phyloP scores from a whole-genome alignment of 2,113 vertebrate genomes.

The Zosterops japonicus region DNA sequence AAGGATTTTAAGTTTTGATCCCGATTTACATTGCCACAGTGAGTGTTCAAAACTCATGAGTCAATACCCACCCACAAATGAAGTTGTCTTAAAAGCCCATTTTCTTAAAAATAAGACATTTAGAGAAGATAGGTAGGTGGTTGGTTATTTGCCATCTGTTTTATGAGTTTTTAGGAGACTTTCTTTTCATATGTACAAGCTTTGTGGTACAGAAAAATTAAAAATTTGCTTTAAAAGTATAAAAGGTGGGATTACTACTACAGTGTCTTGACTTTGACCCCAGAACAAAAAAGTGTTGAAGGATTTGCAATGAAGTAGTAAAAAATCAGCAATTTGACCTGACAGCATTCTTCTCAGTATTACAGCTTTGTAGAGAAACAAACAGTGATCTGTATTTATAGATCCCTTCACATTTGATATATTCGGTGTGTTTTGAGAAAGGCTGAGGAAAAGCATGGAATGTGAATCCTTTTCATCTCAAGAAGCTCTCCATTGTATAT shows the following conservation, averaged over 20 bases:
- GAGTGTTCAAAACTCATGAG: constrained; percentile 45
- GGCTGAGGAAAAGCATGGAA: not conserved
- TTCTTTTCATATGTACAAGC: constrained; percentile 16
- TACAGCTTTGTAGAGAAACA: not conserved
- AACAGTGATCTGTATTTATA: not conserved
- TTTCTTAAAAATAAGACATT: constrained; percentile 66
- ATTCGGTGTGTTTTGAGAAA: not conserved
- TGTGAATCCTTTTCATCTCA: not conserved
- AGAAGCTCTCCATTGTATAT: not conserved
- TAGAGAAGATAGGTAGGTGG: constrained; percentile 44
- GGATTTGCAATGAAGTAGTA: not conserved
- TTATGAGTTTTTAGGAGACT: constrained; percentile 11
- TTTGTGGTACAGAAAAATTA: not conserved
- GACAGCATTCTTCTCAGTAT: not conserved
- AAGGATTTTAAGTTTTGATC: not conserved
- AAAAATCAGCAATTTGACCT: not conserved
- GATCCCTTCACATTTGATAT: not conserved
- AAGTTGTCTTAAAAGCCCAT: constrained; percentile 36
- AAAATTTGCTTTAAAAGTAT: not conserved
- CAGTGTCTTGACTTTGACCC: not conserved
- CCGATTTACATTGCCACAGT: constrained; percentile 21
- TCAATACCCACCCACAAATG: constrained; percentile 56
- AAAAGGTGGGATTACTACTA: not conserved
- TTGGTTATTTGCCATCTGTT: constrained; percentile 60
- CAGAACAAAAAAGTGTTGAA: not conserved